A percentile compares a stretch with the other conserved stretches of the same genome.
Evolutionary conservation across 2,888 invertebrate genomes (phyloP).

Genomic region (Lissonota sp.): DNA sequence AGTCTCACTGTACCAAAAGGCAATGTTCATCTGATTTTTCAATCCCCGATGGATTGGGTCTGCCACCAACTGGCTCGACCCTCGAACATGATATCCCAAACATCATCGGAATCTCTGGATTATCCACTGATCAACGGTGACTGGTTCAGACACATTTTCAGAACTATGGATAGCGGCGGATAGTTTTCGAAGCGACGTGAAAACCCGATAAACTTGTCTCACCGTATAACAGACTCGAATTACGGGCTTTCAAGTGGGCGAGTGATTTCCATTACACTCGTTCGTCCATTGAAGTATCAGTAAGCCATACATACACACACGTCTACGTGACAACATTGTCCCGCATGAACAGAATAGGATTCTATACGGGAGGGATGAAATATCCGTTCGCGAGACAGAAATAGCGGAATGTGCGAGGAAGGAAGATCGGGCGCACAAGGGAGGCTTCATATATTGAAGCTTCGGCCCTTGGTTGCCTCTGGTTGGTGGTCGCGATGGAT

Average conservation of each 20-base stretch:
- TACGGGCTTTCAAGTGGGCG: constrained; percentile 28
- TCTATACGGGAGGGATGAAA: constrained; percentile 43
- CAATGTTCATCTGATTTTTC: no score
- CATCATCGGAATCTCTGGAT: no score
- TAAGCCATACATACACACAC: constrained; percentile 24
- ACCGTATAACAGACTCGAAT: constrained; percentile 27
- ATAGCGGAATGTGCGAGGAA: constrained; percentile 31
- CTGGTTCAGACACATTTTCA: no score
- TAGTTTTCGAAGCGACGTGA: no score
- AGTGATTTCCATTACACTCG: constrained; percentile 62
- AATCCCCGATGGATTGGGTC: no score
- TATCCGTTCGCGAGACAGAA: constrained; percentile 38
- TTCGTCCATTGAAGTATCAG: constrained; percentile 27
- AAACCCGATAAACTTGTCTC: no score
- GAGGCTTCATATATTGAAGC: constrained; percentile 45
- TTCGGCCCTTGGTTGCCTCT: constrained; percentile 46
- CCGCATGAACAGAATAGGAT: constrained; percentile 37
- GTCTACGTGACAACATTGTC: constrained; percentile 45
- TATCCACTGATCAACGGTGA: no score
- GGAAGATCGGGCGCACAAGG: constrained; percentile 58
- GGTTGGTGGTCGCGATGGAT: constrained; percentile 61
- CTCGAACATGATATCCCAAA: no score
- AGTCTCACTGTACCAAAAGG: no score
- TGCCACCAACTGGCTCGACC: no score
- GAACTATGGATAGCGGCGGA: no score